A percentile compares a stretch with the other conserved stretches of the same genome.
These are phyloP conservation scores for Zaprionus ornatus DNA, from an alignment of 1,140 invertebrate species.

Conservation along the genomic window DNA sequence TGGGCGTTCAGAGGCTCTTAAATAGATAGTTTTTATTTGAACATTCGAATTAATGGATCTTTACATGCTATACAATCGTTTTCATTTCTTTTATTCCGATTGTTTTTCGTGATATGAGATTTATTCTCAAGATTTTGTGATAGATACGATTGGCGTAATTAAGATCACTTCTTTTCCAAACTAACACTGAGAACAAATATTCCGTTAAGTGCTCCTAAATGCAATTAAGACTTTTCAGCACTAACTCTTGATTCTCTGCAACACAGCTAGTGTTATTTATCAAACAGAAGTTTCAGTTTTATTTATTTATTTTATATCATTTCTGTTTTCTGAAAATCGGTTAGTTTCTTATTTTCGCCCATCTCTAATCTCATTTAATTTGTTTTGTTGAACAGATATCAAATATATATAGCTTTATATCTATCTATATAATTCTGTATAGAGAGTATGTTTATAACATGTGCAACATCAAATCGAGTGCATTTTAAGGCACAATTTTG, in stretches of 20 bases:
- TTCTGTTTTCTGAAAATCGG: neutral
- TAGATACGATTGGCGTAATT: too few species aligned
- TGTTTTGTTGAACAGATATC: slow-evolving; percentile 13
- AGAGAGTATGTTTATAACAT: slow-evolving; percentile 6
- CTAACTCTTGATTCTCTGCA: neutral
- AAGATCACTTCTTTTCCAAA: neutral
- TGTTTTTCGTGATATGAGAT: neutral
- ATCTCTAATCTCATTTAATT: slow-evolving; percentile 16
- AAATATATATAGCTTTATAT: slow-evolving; percentile 5
- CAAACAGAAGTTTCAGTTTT: too few species aligned
- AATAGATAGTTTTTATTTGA: neutral
- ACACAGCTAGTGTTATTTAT: too few species aligned
- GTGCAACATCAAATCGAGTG: slow-evolving; percentile 27
- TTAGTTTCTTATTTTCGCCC: neutral
- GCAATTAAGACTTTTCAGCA: neutral
- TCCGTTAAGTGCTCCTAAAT: neutral
- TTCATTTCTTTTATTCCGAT: neutral
- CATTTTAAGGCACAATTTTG: slow-evolving; percentile 39
- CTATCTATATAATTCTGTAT: neutral
- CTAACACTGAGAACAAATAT: neutral
- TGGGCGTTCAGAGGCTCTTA: slow-evolving; percentile 10
- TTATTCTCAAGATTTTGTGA: too few species aligned
- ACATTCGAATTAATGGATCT: neutral
- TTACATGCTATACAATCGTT: neutral
- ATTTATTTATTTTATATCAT: slow-evolving; percentile 1